Evolutionary conservation across 2,888 invertebrate genomes (phyloP), one percentile per base, ranked within the genome.

Genomic region (Bimastos eiseni): DNA sequence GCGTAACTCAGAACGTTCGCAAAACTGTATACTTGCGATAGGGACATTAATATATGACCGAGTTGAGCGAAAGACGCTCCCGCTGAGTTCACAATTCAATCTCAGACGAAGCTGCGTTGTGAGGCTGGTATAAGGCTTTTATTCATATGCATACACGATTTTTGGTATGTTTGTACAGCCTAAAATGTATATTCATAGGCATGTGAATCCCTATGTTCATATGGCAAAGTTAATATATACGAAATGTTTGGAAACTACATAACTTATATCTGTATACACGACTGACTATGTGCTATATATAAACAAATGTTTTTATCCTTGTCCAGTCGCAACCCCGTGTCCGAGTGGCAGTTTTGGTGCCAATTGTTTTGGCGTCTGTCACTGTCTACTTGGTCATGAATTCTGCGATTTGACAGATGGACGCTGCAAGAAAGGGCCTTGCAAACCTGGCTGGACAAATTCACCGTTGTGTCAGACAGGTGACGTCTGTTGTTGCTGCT

Each of bases 391-490:
- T 34, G 89, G 89, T 34, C 89, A 21, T 44, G 33, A n/a, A 6
- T 8, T 37, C 36, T 89, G 89, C 34, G 36, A 89, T 33, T 33
- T 36, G 49, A 36, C 21, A 41, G 44, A 89, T 33, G 89, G 89
- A 4, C 21, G 41, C 21, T 89, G 89, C 89, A 89, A 4, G 21
- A 44, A 38, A 41, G 89, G 89, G 2, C 33, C 21, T 41, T 89
- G 89, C 44, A 89, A 34, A 19, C 38, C 37, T n/a, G 89, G 89
- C 5, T 89, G 89, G 89, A 89, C 44, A 33, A 34, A 89, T 44
- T 34, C 34, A 4, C 89, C 89, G 30, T 6, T 38, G 5, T 89
- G 89, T 38, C 89, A 89, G 41, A 89, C 89, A 34, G 37, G 89
- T 89, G 30, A 11, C 30, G 36, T 88, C 88, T 34, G 70, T 70